Percentiles rank a stretch among this genome's conserved stretches.
Evolutionary conservation across 2,797 vertebrate genomes (phyloP).

Genomic region (Esox masquinongy): DNA sequence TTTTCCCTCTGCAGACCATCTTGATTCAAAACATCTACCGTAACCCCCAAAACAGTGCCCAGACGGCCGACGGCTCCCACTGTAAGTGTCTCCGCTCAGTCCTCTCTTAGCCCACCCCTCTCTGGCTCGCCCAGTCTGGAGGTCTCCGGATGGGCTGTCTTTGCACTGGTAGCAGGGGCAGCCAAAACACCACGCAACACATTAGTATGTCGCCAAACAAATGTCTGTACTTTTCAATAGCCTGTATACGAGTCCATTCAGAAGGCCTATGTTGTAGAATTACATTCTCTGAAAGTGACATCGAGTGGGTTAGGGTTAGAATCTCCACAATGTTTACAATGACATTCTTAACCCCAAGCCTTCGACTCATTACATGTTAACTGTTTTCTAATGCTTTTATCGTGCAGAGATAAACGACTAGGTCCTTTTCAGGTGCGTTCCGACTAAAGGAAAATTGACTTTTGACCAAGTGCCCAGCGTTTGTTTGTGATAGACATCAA

Average conservation of each 20-base stretch:
- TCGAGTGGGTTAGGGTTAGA: too few species aligned
- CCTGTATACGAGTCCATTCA: too few species aligned
- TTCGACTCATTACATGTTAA: too few species aligned
- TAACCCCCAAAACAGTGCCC: conserved; percentile 97
- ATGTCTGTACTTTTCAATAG: too few species aligned
- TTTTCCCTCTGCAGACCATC: conserved; percentile 85
- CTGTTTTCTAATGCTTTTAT: neutral
- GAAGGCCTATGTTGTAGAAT: too few species aligned
- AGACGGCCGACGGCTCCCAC: conserved; percentile 95
- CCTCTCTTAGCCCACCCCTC: conserved; percentile 8
- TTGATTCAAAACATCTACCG: conserved; percentile 99
- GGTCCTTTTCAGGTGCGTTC: neutral
- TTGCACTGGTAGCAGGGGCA: conserved; percentile 1
- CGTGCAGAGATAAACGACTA: neutral
- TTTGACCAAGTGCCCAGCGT: neutral
- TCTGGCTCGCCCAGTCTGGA: neutral
- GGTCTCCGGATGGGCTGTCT: conserved; percentile 4
- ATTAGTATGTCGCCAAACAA: neutral
- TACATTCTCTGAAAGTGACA: too few species aligned
- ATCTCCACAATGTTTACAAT: too few species aligned
- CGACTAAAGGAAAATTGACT: neutral
- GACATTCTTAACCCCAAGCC: too few species aligned
- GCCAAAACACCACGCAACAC: conserved; percentile 1
- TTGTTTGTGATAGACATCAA: neutral
- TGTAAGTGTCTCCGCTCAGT: conserved; percentile 76